Percentiles rank a stretch among this genome's conserved stretches.
Evolutionary conservation across 2,888 invertebrate species (phyloP).

Genomic region (Phyllotreta cruciferae): DNA sequence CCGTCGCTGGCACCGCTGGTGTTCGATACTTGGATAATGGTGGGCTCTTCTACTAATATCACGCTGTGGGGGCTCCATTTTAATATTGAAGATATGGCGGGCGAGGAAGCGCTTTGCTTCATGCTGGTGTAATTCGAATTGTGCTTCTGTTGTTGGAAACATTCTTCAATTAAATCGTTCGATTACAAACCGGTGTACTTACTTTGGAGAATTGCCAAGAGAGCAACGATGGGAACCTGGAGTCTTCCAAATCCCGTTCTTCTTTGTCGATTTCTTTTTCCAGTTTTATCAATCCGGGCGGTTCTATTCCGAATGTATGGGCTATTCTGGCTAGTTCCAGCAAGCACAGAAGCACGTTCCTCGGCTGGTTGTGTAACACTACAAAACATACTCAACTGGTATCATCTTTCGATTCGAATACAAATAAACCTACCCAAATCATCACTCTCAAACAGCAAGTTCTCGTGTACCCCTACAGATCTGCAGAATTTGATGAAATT

Average conservation of each 20-base stretch:
- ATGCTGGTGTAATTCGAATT: conserved; percentile 53
- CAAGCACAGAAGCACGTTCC: conserved; percentile 84
- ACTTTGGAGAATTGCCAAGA: conserved; percentile 70
- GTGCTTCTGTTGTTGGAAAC: no score
- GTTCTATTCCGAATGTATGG: conserved; percentile 78
- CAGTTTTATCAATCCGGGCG: conserved; percentile 81
- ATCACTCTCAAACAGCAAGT: conserved; percentile 88
- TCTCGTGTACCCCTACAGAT: conserved; percentile 84
- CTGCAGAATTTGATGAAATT: conserved; percentile 89
- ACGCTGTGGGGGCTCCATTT: conserved; percentile 54
- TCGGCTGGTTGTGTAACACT: conserved; percentile 84
- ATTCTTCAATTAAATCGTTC: no score
- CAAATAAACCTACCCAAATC: conserved; percentile 72
- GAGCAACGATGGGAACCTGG: conserved; percentile 67
- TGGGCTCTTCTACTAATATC: conserved; percentile 43
- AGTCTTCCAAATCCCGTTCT: conserved; percentile 71
- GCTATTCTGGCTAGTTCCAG: conserved; percentile 86
- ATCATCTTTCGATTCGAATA: neutral
- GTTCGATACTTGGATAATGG: conserved; percentile 41
- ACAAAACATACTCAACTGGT: conserved; percentile 31
- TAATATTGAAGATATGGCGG: conserved; percentile 54
- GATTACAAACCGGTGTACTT: conserved; percentile 11
- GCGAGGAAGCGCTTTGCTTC: conserved; percentile 63
- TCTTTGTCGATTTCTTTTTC: conserved; percentile 88
- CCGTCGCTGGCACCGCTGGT: conserved; percentile 65